Percentiles rank a stretch among this genome's conserved stretches.
phyloP scores from a whole-genome alignment of 1,140 invertebrate species.

The Aphaenogaster floridana region DNA sequence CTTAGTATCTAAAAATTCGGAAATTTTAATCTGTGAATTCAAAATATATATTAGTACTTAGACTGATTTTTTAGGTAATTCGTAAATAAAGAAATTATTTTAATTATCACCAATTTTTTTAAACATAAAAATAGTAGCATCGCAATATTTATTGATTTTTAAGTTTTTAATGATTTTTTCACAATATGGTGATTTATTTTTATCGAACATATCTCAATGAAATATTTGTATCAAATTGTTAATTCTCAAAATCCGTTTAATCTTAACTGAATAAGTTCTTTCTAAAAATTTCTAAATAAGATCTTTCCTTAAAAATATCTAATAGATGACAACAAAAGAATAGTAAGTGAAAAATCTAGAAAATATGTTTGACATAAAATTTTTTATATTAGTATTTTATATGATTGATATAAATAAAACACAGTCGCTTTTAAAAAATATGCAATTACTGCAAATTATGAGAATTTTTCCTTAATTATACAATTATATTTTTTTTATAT shows the following conservation, averaged over 20 bases:
- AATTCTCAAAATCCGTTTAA: background rate
- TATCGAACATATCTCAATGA: background rate
- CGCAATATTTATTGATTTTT: background rate
- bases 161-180: background rate
- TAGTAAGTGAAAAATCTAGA: too few species aligned
- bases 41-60: background rate
- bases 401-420: background rate
- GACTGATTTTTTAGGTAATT: background rate
- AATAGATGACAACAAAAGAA: background rate
- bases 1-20: background rate
- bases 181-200: background rate
- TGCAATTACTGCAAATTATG: background rate
- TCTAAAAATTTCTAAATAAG: background rate
- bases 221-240: background rate
- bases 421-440: background rate
- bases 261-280: background rate
- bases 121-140: background rate
- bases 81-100: background rate
- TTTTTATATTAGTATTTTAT: background rate
- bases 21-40: background rate
- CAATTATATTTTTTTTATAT: background rate
- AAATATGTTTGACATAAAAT: too few species aligned
- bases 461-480: background rate
- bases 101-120: background rate
- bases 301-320: background rate